phyloP scores from a whole-genome alignment of 30 jellyfish, hydroid and myxozoan species.

The Pelagia noctiluca region DNA sequence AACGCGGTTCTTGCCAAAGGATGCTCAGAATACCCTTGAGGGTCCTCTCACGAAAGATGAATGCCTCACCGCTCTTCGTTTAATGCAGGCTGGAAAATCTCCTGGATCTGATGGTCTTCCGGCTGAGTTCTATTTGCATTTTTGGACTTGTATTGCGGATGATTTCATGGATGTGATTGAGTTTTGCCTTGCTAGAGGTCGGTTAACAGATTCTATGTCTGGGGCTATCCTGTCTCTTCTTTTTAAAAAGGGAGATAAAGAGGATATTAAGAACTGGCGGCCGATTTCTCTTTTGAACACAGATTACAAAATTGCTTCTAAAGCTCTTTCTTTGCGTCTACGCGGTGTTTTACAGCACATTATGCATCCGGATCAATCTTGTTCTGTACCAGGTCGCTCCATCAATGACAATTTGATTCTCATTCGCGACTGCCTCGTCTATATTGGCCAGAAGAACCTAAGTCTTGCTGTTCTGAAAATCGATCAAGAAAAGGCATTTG shows the following conservation, averaged over 20 bases:
- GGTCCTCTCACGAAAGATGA: constrained; percentile 4
- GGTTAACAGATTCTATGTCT: constrained; percentile 27
- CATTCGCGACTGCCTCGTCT: constrained; percentile 24
- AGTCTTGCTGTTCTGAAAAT: too few species aligned
- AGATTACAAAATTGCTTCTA: constrained; percentile 37
- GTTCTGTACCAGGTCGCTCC: constrained; percentile 73
- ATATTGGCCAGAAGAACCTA: constrained; percentile 6
- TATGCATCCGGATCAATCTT: constrained; percentile 44
- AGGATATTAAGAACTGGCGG: too few species aligned
- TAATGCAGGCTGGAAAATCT: neutral
- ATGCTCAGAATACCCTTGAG: neutral
- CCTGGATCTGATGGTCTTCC: constrained; percentile 50
- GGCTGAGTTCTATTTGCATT: neutral
- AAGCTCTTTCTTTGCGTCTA: constrained; percentile 43
- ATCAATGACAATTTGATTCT: constrained; percentile 35
- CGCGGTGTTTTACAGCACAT: neutral
- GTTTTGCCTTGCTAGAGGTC: neutral
- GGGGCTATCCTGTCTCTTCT: neutral
- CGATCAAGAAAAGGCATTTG: constrained; percentile 76
- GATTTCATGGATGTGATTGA: neutral
- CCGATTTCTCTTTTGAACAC: too few species aligned
- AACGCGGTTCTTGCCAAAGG: neutral
- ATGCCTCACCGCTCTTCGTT: constrained; percentile 3
- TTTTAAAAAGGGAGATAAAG: too few species aligned
- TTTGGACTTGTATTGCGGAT: constrained; percentile 24